Conservation (phyloP, 2,888 invertebrate genomes). For the Xanthia icteritia region DNA sequence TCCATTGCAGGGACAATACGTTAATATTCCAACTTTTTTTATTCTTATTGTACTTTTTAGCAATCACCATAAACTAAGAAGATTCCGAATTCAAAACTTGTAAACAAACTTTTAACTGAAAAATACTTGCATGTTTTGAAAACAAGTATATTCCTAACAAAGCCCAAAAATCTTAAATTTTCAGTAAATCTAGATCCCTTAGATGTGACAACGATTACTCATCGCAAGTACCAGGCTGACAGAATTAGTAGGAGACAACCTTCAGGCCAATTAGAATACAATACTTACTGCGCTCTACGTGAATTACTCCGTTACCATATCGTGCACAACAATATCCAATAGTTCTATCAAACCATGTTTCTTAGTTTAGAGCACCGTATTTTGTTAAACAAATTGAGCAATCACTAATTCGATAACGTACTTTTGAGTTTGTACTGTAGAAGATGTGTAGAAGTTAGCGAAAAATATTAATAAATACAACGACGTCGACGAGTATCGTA, state of each 20-base stretch:
- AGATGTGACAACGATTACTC: conserved; percentile 37
- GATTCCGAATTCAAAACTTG: conserved; percentile 30
- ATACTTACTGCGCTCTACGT: conserved; percentile 62
- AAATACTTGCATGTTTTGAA: conserved; percentile 10
- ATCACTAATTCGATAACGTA: conserved; percentile 26
- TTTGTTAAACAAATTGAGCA: conserved; percentile 54
- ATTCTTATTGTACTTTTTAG: neutral
- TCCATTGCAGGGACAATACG: neutral
- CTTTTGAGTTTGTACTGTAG: conserved; percentile 10
- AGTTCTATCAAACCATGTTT: conserved; percentile 27
- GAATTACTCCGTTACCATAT: conserved; percentile 44
- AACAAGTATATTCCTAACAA: neutral
- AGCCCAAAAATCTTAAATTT: neutral
- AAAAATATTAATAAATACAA: conserved; percentile 28
- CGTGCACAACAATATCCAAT: conserved; percentile 32
- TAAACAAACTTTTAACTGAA: conserved; percentile 33
- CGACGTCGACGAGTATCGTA: conserved; percentile 32
- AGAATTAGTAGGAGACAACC: conserved; percentile 55
- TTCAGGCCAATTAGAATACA: conserved; percentile 68
- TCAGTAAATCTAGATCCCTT: neutral
- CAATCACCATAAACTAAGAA: neutral
- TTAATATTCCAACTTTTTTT: neutral
- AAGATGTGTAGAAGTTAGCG: neutral
- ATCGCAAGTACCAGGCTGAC: conserved; percentile 26
- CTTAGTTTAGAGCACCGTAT: conserved; percentile 37